These are phyloP conservation scores for Ammodytes dubius DNA, from an alignment of 2,113 vertebrate genomes.

Conservation along the genomic window DNA sequence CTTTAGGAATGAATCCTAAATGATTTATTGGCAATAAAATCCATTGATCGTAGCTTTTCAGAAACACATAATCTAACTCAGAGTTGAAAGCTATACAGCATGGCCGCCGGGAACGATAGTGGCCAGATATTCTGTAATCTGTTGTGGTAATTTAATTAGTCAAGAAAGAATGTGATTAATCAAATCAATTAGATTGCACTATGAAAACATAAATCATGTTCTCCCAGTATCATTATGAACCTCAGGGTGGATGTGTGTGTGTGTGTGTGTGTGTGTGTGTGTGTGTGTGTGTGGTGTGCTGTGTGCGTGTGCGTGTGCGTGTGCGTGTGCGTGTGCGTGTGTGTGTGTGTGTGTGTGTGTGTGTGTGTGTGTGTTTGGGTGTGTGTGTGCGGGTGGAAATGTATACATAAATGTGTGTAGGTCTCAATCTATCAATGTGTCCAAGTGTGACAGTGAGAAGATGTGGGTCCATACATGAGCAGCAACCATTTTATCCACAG, in stretches of 20 bases:
- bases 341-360: constrained; percentile 35
- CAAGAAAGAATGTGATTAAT: constrained; percentile 80
- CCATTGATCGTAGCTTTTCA: constrained; percentile 66
- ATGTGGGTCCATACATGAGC: constrained; percentile 62
- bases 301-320: neutral
- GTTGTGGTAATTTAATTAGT: constrained; percentile 82
- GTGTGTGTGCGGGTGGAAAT: neutral
- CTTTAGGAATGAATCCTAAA: constrained; percentile 39
- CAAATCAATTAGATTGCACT: constrained; percentile 80
- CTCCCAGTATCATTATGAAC: constrained; percentile 71
- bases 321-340: constrained; percentile 22
- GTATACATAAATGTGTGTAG: constrained; percentile 17
- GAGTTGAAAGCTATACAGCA: constrained; percentile 61
- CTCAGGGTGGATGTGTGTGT: constrained; percentile 44
- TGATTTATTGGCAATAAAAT: constrained; percentile 64
- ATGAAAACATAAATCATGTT: constrained; percentile 80
- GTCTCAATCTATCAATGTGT: constrained; percentile 39
- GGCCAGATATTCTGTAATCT: constrained; percentile 79
- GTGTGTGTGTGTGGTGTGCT: constrained; percentile 8
- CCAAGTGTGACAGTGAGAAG: constrained; percentile 64
- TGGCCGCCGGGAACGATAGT: constrained; percentile 49
- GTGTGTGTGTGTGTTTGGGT: neutral
- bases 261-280: constrained; percentile 35
- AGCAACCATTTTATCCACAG: constrained; percentile 64
- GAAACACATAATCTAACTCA: constrained; percentile 42